Evolutionary conservation across 2,797 vertebrate species (phyloP).

Genomic region (Trachurus trachurus): DNA sequence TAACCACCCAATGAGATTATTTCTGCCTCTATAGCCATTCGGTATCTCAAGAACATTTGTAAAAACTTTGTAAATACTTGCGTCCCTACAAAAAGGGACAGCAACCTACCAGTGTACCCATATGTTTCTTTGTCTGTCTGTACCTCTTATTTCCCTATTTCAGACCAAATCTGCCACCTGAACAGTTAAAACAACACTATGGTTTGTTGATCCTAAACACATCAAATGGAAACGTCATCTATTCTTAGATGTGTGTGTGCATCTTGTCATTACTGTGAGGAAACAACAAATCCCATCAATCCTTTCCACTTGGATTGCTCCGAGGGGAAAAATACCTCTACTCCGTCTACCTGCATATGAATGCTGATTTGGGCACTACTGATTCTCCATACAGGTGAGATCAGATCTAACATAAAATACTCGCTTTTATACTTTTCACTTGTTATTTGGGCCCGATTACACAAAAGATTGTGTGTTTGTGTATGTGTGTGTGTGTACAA

Average conservation of each 20-base stretch:
- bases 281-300: conserved; percentile 5
- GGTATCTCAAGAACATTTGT: conserved; percentile 13
- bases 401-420: conserved; percentile 14
- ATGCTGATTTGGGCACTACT: conserved; percentile 54
- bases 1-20: conserved; percentile 9
- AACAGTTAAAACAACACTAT: conserved; percentile 7
- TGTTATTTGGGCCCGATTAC: conserved; percentile 24
- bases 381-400: background rate
- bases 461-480: conserved; percentile 48
- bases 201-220: conserved; percentile 17
- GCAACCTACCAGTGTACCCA: conserved; percentile 6
- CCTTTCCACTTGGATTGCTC: conserved; percentile 1
- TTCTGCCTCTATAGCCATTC: conserved; percentile 8
- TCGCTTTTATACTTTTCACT: conserved; percentile 25
- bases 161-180: conserved; percentile 20
- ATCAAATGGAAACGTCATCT: conserved; percentile 2
- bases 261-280: background rate
- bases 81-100: conserved; percentile 3
- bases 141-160: conserved; percentile 6
- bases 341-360: conserved; percentile 14
- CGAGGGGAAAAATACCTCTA: background rate
- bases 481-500: conserved; percentile 58
- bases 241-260: background rate
- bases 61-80: conserved; percentile 4
- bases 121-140: conserved; percentile 20